Evolutionary conservation across 2,113 vertebrate genomes (phyloP).

Genomic region (Thomomys bottae): DNA sequence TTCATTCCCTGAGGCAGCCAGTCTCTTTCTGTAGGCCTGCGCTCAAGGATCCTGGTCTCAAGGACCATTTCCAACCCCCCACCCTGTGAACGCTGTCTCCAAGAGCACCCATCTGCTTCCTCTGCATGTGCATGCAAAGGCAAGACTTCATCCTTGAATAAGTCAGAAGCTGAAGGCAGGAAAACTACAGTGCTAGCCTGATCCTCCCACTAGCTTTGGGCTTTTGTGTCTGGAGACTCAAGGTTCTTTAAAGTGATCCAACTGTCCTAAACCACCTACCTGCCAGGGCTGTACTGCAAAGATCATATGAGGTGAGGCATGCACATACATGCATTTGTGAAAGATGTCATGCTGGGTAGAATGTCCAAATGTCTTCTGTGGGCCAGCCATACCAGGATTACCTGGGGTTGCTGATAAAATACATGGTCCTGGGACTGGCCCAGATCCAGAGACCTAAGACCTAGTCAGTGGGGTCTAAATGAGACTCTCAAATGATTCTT

Average conservation of each 20-base stretch:
- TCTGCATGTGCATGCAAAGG: not conserved
- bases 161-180: not conserved
- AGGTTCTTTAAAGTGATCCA: not conserved
- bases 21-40: no score
- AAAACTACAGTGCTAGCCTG: not conserved
- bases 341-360: not conserved
- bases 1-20: no score
- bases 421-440: not conserved
- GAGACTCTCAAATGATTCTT: not conserved
- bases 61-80: no score
- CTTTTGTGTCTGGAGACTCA: not conserved
- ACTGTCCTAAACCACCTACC: not conserved
- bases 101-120: fast-evolving
- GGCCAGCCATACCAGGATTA: not conserved
- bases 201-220: not conserved
- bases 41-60: no score
- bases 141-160: not conserved
- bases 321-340: not conserved
- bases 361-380: not conserved
- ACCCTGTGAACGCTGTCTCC: not conserved
- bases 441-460: not conserved
- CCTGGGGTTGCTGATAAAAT: not conserved
- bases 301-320: not conserved
- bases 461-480: not conserved
- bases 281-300: not conserved